Base-by-base conservation (phyloP, 2,888 invertebrate species). In the Muschampia plurimacula region DNA sequence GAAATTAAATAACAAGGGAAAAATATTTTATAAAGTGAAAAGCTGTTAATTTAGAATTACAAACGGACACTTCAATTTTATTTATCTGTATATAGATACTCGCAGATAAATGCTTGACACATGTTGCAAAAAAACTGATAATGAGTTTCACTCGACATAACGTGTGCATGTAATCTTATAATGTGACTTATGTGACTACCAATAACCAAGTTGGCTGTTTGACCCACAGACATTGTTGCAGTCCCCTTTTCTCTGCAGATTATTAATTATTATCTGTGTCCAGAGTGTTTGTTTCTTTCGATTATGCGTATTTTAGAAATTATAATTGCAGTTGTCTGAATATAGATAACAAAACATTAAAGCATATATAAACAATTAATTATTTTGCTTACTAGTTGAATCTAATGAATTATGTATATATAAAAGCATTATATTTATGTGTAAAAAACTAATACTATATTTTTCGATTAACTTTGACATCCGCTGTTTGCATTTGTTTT, bases 181-280 rank as follows among this genome's bases (percentile, higher is more conserved):
- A 86, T 85, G 84, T 89, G 84, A 89, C 88, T 84, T 88, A 52
- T 52, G 52, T 52, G 52, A 52, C 52, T 52, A 86, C 80, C 81
- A 76, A 69, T 70, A 67, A 62, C 60, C 32, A 67, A 67, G 72
- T 52, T 72, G 67, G 41, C 41, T 67, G 13, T 60, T 72, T 72
- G 72, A 72, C 72, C 72, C 67, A 52, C 46, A 71, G 9, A 71
- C 72, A 67, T 46, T 72, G 72, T 72, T 67, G 67, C 72, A 49
- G 15, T 60, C 10, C 66, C 52, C 41, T 52, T 66, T 57, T 72
- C 59, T 57, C 66, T 65, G 63, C 63, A 71, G 65, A 68, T 28
- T 59, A 46, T 12, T 9, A 13, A 64, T 68, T 62, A 80, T 81
- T 77, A 75, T 65, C 74, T 15, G 9, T 32, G 59, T 41, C n/a